Base-by-base conservation (phyloP, 2,113 vertebrate genomes). In the Bagarius yarrelli region DNA sequence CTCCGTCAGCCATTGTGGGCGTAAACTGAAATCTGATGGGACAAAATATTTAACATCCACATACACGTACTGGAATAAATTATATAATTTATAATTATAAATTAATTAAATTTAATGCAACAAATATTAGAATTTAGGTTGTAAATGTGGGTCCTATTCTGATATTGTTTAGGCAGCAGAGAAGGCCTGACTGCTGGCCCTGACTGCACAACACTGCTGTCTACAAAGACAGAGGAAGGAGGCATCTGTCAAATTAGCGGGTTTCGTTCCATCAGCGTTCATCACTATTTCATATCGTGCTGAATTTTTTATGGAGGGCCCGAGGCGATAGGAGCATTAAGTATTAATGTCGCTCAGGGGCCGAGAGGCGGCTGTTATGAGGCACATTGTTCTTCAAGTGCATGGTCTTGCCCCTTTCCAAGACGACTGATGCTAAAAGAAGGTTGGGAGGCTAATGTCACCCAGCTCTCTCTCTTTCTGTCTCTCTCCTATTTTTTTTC, bases 211-310 rank as follows among this genome's bases (percentile, higher is more conserved):
- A n/a, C 19, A 32, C 16, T 16, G n/a, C 70, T 21, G 70, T 53
- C 47, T 53, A 72, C 70, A 72, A 53, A 72, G 70, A 53, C 70
- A 77, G 57, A 63, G 40, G 40, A 61, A 57, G 66, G 64, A 79
- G 34, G 53, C 53, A n/a, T 83, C 81, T 85, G 87, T 90, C 91
- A 92, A 92, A 93, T 93, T 91, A 93, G 90, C 87, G 83, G 88
- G 91, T 91, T 91, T 93, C 90, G 87, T 92, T 93, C 91, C 92
- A 93, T 93, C 92, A 92, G 88, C 84, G 90, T 89, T 93, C 91
- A 93, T 93, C 86, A 92, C 87, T 93, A 91, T 93, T 93, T 93
- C 88, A 93, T 92, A 73, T 55, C 27, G 71, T 84, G 79, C 76
- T 93, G 86, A 92, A 93, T 93, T 89, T 91, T 92, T 91, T 74